A percentile compares a stretch with the other conserved stretches of the same genome.
phyloP scores from a whole-genome alignment of 2,113 vertebrate species.

The Calonectris borealis region DNA sequence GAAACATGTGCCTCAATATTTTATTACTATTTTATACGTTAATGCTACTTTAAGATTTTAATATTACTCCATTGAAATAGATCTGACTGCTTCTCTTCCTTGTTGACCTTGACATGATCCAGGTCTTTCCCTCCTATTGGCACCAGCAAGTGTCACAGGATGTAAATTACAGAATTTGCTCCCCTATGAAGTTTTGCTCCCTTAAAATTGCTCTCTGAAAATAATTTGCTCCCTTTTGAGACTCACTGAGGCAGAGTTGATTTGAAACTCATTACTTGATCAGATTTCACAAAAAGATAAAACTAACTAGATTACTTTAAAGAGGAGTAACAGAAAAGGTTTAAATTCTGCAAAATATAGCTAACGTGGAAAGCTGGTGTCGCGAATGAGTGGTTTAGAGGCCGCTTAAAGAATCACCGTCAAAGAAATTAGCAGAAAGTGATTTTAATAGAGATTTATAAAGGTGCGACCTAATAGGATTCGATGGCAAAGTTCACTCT shows the following conservation, averaged over 20 bases:
- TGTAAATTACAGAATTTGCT: neutral
- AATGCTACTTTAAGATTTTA: neutral
- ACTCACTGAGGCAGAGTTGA: neutral
- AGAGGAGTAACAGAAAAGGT: neutral
- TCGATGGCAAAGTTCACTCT: too few species aligned
- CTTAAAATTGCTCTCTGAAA: neutral
- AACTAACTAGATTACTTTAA: neutral
- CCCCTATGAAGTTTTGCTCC: neutral
- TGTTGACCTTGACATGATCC: fast-evolving
- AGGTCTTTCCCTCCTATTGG: neutral
- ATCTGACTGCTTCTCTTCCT: neutral
- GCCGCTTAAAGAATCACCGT: too few species aligned
- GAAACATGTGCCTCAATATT: neutral
- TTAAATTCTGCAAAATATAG: neutral
- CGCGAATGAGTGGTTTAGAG: too few species aligned
- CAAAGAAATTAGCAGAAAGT: too few species aligned
- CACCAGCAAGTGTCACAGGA: neutral
- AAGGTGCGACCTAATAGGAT: too few species aligned
- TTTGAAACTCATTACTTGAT: neutral
- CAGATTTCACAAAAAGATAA: neutral
- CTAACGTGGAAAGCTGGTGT: neutral
- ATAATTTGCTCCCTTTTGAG: neutral
- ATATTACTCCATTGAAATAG: neutral
- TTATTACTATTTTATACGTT: neutral
- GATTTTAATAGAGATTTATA: too few species aligned